Conservation (phyloP, 2,888 invertebrate genomes). For the Frankliniella fusca region DNA sequence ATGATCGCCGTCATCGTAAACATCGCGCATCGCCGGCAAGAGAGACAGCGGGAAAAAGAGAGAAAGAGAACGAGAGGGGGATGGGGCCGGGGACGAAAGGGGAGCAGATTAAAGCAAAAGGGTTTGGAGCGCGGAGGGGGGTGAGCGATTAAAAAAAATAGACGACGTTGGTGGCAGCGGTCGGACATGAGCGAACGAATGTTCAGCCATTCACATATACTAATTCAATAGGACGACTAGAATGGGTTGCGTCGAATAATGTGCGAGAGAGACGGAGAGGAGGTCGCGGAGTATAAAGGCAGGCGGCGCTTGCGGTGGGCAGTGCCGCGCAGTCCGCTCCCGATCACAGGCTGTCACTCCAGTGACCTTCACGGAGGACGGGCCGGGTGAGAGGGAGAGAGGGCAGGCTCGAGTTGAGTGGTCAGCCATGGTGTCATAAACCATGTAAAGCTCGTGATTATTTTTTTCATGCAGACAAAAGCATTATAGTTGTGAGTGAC, state of each 20-base stretch:
- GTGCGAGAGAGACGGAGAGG: neutral
- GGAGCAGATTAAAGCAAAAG: too few relatives aligned
- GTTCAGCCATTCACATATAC: constrained; percentile 4
- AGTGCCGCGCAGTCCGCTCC: neutral
- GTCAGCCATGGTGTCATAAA: too few relatives aligned
- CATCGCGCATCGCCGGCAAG: neutral
- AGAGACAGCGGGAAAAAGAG: neutral
- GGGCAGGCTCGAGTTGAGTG: too few relatives aligned
- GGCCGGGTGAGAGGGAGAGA: too few relatives aligned
- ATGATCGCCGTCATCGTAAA: too few relatives aligned
- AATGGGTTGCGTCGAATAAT: neutral
- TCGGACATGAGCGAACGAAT: neutral
- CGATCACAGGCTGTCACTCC: neutral
- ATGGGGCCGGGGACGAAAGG: too few relatives aligned
- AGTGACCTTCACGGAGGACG: too few relatives aligned
- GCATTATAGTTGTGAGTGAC: too few relatives aligned
- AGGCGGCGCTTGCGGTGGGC: neutral
- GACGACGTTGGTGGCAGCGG: neutral
- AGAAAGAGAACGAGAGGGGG: neutral
- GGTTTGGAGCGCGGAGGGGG: too few relatives aligned
- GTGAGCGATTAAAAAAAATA: neutral
- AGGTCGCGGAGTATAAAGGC: too few relatives aligned
- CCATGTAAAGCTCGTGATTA: too few relatives aligned
- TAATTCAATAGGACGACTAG: constrained; percentile 16
- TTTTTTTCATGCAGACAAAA: too few relatives aligned